phyloP scores from a whole-genome alignment of 2,888 invertebrate genomes.

The Acleris literana region DNA sequence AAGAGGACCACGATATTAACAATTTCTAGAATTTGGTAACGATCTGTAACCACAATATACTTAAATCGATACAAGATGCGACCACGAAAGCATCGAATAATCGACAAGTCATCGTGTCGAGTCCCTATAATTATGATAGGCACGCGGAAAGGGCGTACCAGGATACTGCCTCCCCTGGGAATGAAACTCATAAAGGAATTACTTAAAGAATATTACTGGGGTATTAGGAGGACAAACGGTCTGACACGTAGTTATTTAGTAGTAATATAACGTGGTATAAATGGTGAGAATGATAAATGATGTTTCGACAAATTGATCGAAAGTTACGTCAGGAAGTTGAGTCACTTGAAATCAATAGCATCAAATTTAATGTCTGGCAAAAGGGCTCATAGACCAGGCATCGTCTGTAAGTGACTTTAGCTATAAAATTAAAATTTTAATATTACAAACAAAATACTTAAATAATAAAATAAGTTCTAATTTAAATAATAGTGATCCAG shows the following conservation, averaged over 20 bases:
- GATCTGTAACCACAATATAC: background rate
- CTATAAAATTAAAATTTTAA: no score
- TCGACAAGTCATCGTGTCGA: constrained; percentile 34
- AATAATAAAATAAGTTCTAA: no score
- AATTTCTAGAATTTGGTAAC: background rate
- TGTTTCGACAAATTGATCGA: constrained; percentile 21
- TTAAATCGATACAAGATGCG: constrained; percentile 24
- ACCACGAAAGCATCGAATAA: constrained; percentile 29
- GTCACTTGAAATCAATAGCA: constrained; percentile 16
- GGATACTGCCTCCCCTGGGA: constrained; percentile 32
- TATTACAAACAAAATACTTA: no score
- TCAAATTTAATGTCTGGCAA: background rate
- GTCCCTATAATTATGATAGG: constrained; percentile 32
- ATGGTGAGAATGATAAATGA: constrained; percentile 27
- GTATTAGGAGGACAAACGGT: constrained; percentile 29
- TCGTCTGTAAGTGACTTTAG: no score
- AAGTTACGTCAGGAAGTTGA: constrained; percentile 12
- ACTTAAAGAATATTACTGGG: constrained; percentile 22
- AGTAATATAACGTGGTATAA: constrained; percentile 10
- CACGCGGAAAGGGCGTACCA: constrained; percentile 33
- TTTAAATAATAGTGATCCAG: no score
- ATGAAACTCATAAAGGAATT: constrained; percentile 30
- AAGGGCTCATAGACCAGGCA: background rate
- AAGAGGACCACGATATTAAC: no score
- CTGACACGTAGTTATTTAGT: constrained; percentile 27